Evolutionary conservation across 2,888 invertebrate species (phyloP).

Genomic region (Dyspetes luteomarginatus): DNA sequence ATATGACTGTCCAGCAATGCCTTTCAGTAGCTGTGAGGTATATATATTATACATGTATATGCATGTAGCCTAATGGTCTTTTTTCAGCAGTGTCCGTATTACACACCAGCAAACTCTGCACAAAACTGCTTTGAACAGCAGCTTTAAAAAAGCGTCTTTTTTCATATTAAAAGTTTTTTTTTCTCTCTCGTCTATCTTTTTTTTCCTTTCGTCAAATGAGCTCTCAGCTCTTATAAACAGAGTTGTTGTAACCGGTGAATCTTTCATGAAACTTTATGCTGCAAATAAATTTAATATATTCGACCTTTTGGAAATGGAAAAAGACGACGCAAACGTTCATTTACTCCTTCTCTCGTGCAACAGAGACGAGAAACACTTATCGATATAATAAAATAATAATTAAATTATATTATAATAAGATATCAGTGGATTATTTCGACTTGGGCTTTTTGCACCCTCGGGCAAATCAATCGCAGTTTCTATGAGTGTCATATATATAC

Average conservation of each 20-base stretch:
- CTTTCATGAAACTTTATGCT: neutral
- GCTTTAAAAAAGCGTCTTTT: conserved; percentile 57
- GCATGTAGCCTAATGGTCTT: conserved; percentile 28
- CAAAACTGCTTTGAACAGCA: conserved; percentile 57
- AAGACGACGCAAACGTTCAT: too few species aligned
- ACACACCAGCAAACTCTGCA: conserved; percentile 45
- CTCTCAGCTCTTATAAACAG: conserved; percentile 26
- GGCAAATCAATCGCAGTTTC: too few species aligned
- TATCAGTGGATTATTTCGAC: too few species aligned
- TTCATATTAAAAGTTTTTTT: conserved; percentile 29
- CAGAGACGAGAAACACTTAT: too few species aligned
- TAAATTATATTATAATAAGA: too few species aligned
- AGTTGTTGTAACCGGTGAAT: conserved; percentile 19
- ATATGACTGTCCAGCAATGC: too few species aligned
- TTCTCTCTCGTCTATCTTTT: neutral
- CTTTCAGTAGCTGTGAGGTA: too few species aligned
- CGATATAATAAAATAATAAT: too few species aligned
- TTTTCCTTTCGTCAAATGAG: conserved; percentile 26
- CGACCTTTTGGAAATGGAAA: neutral
- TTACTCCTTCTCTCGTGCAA: too few species aligned
- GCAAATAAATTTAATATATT: conserved; percentile 34
- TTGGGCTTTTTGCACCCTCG: too few species aligned
- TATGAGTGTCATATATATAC: too few species aligned
- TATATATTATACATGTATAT: conserved; percentile 1
- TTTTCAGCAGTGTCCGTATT: conserved; percentile 37